Percentiles rank a stretch among this genome's conserved stretches.
Evolutionary conservation across 2,888 invertebrate species (phyloP).

Genomic region (Campoplex capitator): DNA sequence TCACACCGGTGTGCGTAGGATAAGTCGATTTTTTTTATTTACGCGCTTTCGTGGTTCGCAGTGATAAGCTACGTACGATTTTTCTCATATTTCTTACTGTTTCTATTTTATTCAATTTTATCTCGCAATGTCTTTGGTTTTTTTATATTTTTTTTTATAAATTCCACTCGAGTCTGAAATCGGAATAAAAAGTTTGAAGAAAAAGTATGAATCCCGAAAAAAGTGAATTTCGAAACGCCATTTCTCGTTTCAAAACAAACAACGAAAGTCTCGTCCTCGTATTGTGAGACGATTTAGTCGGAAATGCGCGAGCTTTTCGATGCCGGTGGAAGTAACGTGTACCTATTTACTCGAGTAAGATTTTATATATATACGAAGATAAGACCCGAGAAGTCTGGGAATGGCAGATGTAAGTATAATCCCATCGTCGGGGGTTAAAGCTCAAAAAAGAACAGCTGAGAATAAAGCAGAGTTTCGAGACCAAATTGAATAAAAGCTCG

Average conservation of each 20-base stretch:
- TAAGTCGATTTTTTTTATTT: not conserved
- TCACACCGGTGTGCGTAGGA: not conserved
- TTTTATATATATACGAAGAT: conserved; percentile 8
- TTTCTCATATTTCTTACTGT: not conserved
- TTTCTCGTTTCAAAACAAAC: not conserved
- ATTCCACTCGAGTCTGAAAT: not conserved
- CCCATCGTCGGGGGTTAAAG: conserved; percentile 23
- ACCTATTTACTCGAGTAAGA: conserved; percentile 47
- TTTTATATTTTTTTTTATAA: not conserved
- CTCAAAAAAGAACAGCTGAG: conserved; percentile 6
- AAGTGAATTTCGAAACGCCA: not conserved
- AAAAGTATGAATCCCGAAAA: not conserved
- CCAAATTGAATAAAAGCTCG: not conserved
- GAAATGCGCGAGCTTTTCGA: conserved; percentile 13
- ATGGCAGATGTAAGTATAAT: conserved; percentile 38
- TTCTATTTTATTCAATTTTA: not conserved
- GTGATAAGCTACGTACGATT: conserved; percentile 10
- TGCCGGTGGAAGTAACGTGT: conserved; percentile 16
- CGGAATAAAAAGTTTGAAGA: not conserved
- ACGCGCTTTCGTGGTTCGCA: not conserved
- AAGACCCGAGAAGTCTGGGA: conserved; percentile 26
- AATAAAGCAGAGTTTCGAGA: not conserved
- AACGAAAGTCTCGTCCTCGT: conserved; percentile 5
- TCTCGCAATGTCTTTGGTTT: not conserved
- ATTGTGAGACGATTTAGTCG: conserved; percentile 9